A percentile compares a stretch with the other conserved stretches of the same genome.
phyloP scores from a whole-genome alignment of 2,797 vertebrate species.

The Chaenodraco wilsoni region DNA sequence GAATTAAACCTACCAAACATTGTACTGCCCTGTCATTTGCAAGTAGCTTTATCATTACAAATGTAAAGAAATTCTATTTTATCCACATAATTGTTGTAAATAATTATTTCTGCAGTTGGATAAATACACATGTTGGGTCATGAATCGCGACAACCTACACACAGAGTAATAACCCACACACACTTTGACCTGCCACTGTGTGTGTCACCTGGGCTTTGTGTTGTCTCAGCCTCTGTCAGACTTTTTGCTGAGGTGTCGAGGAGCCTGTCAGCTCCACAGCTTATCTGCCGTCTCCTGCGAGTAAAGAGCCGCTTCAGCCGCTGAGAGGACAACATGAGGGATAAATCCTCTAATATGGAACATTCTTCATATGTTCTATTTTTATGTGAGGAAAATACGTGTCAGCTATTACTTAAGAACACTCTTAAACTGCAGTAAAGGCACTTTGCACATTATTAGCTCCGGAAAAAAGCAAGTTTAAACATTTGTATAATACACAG shows the following conservation, averaged over 20 bases:
- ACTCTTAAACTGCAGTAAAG: neutral
- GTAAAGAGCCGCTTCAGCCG: neutral
- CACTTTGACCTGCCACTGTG: too few relatives aligned
- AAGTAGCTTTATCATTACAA: too few relatives aligned
- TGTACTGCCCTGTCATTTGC: too few relatives aligned
- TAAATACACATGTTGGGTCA: neutral
- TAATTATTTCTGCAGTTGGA: neutral
- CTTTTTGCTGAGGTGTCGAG: neutral
- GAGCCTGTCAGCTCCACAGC: too few relatives aligned
- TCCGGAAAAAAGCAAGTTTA: neutral
- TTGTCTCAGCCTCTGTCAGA: slow-evolving; percentile 20
- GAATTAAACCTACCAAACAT: too few relatives aligned
- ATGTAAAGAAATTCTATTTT: too few relatives aligned
- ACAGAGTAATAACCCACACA: too few relatives aligned
- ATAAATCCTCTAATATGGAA: neutral
- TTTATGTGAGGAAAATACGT: too few relatives aligned
- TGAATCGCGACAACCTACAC: neutral
- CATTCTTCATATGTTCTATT: neutral
- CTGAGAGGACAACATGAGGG: neutral
- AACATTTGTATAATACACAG: neutral
- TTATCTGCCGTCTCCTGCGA: too few relatives aligned
- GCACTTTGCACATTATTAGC: neutral
- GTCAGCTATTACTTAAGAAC: too few relatives aligned
- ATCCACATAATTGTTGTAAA: too few relatives aligned
- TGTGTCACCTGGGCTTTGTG: slow-evolving; percentile 12